phyloP scores from a whole-genome alignment of 2,113 vertebrate species.

The Ammodramus savannarum region DNA sequence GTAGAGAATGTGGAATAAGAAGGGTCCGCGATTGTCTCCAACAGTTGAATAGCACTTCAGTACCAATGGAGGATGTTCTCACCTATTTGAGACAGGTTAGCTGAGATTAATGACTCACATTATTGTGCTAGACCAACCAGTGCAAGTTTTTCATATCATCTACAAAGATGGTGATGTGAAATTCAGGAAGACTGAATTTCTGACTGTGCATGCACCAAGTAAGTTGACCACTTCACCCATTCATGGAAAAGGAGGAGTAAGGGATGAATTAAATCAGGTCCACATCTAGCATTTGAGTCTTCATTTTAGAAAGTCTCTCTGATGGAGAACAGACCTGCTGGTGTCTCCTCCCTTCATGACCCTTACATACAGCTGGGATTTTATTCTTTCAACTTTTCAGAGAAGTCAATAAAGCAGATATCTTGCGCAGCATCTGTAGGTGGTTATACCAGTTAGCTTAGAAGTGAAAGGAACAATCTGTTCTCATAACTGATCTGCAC shows the following conservation, averaged over 20 bases:
- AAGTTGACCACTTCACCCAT: neutral
- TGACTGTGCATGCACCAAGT: neutral
- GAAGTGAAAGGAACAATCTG: neutral
- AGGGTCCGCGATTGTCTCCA: neutral
- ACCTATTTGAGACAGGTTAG: neutral
- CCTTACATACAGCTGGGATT: neutral
- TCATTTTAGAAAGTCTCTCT: neutral
- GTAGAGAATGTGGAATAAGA: neutral
- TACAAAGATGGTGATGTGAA: neutral
- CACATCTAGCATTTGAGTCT: neutral
- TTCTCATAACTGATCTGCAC: neutral
- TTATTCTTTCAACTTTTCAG: neutral
- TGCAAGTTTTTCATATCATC: neutral
- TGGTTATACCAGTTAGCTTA: neutral
- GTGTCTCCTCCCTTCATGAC: neutral
- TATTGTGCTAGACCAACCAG: neutral
- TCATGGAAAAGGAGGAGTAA: neutral
- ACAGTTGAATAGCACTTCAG: neutral
- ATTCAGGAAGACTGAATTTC: neutral
- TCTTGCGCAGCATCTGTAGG: neutral
- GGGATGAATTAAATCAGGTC: neutral
- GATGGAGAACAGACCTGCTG: neutral
- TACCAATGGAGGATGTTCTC: neutral
- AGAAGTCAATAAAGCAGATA: neutral
- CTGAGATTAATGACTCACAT: neutral